A percentile compares a stretch with the other conserved stretches of the same genome.
phyloP scores from a whole-genome alignment of 2,113 vertebrate species.

The Microcebus murinus region DNA sequence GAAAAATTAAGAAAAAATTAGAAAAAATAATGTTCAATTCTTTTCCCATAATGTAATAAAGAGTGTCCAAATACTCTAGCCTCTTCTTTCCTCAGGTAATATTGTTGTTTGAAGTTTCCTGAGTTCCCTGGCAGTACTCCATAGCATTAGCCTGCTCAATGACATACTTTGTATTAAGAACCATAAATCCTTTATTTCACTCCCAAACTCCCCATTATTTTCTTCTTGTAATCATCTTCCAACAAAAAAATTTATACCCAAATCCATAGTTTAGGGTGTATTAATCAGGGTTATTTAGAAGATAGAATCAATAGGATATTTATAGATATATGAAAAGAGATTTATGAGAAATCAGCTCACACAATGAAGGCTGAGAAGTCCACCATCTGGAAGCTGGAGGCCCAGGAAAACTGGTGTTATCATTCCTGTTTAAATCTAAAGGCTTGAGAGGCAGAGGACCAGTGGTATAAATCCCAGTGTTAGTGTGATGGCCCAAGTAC shows the following conservation, averaged over 20 bases:
- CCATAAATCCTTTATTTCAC: not conserved
- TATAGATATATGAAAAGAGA: not conserved
- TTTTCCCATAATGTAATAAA: not conserved
- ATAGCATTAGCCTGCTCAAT: not conserved
- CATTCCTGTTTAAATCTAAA: too few species aligned
- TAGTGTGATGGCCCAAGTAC: not conserved
- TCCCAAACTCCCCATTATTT: not conserved
- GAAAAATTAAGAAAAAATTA: not conserved
- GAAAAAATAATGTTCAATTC: not conserved
- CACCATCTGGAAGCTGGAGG: too few species aligned
- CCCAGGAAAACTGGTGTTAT: fast-evolving
- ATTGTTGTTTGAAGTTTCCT: not conserved
- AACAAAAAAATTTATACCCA: not conserved
- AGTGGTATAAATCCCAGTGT: fast-evolving
- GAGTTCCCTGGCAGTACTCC: not conserved
- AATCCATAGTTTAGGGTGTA: not conserved
- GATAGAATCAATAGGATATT: not conserved
- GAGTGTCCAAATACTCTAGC: not conserved
- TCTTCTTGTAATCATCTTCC: not conserved
- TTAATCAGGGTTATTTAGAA: not conserved
- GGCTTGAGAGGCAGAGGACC: fast-evolving
- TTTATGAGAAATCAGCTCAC: not conserved
- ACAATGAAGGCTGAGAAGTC: not conserved
- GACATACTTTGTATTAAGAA: not conserved
- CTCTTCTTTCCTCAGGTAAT: not conserved